Conservation (phyloP, 2,888 invertebrate genomes). For the Archaeoteleia sp. region DNA sequence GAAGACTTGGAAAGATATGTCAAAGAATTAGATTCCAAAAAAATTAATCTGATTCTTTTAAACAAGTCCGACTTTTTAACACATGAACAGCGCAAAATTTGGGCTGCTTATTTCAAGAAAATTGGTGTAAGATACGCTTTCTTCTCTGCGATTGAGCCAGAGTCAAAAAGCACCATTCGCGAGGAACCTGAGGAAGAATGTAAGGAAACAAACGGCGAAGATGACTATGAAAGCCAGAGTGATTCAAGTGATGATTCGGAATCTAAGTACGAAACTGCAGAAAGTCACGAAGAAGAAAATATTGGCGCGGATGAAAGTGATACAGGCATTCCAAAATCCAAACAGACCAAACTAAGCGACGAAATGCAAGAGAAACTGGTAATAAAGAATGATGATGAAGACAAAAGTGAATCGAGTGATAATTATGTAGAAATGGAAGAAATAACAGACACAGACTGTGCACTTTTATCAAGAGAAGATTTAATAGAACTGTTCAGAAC, state of each 20-base stretch:
- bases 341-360: too few relatives aligned
- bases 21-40: conserved; percentile 82
- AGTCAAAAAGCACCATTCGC: too few relatives aligned
- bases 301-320: conserved; percentile 59
- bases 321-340: too few relatives aligned
- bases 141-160: conserved; percentile 96
- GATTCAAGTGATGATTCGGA: conserved; percentile 55
- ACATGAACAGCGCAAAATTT: conserved; percentile 84
- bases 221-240: conserved; percentile 43
- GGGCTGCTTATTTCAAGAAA: conserved; percentile 90
- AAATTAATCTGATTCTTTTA: conserved; percentile 88
- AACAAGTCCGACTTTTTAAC: conserved; percentile 97
- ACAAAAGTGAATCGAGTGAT: conserved; percentile 15
- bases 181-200: conserved; percentile 58
- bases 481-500: conserved; percentile 83
- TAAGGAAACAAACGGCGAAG: conserved; percentile 46
- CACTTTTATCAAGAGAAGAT: conserved; percentile 81
- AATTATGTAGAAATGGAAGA: conserved; percentile 76
- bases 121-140: conserved; percentile 86
- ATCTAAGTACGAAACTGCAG: conserved; percentile 31
- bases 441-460: conserved; percentile 74
- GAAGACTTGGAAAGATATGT: conserved; percentile 93
- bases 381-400: conserved; percentile 27
- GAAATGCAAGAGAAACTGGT: too few relatives aligned
- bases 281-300: neutral